A percentile compares a stretch with the other conserved stretches of the same genome.
Evolutionary conservation across 2,888 invertebrate species (phyloP).

Genomic region (Lordiphosa fenestrarum): DNA sequence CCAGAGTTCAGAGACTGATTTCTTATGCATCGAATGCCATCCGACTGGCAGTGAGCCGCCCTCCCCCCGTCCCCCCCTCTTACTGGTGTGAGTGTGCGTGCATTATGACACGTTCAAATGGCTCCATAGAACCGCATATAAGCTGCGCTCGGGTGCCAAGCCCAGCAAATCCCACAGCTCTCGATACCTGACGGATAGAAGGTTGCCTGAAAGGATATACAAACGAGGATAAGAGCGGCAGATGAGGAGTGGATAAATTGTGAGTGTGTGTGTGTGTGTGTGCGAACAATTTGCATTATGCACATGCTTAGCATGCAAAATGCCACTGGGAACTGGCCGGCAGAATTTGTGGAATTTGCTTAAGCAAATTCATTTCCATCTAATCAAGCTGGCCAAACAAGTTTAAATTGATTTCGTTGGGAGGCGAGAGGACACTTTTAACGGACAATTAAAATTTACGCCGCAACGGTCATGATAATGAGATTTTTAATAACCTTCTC

Average conservation of each 20-base stretch:
- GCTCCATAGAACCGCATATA: conserved; percentile 34
- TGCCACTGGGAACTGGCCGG: conserved; percentile 39
- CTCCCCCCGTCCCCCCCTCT: background rate
- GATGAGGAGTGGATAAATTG: conserved; percentile 16
- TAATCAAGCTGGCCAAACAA: conserved; percentile 71
- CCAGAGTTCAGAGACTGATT: too few relatives aligned
- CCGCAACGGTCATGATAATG: conserved; percentile 74
- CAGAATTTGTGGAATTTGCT: background rate
- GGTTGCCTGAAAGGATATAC: conserved; percentile 33
- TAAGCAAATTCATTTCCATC: conserved; percentile 72
- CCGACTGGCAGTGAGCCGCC: conserved; percentile 24
- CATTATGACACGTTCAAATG: conserved; percentile 50
- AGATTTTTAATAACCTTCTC: conserved; percentile 74
- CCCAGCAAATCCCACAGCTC: conserved; percentile 59
- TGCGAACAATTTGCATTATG: conserved; percentile 69
- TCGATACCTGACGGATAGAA: conserved; percentile 63
- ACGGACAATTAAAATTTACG: conserved; percentile 75
- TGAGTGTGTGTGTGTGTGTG: conserved; percentile 28
- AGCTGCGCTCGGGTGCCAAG: conserved; percentile 54
- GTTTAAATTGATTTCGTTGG: conserved; percentile 67
- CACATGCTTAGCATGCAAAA: conserved; percentile 73
- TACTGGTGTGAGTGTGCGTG: conserved; percentile 10
- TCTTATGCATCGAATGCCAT: too few relatives aligned
- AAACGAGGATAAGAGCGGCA: conserved; percentile 13
- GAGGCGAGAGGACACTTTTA: conserved; percentile 59